Percentiles rank a stretch among this genome's conserved stretches.
Conservation (phyloP, 2,888 invertebrate genomes). For the Drosophila barbarae region DNA sequence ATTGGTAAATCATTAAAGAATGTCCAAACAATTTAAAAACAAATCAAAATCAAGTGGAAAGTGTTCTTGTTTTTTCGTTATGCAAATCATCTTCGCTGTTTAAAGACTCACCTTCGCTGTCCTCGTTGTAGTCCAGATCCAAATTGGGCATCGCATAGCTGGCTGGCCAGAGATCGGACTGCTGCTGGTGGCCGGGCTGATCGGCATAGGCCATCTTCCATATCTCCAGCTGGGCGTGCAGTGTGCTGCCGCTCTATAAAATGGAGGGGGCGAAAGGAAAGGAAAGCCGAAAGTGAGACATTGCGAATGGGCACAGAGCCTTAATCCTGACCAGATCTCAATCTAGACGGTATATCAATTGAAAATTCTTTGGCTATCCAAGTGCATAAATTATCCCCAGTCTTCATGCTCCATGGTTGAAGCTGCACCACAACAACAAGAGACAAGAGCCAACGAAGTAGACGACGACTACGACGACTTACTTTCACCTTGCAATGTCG, state of each 20-base stretch:
- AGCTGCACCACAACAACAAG: constrained; percentile 23
- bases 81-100: constrained; percentile 1
- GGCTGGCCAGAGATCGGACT: constrained; percentile 58
- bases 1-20: no score
- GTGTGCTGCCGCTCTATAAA: constrained; percentile 87
- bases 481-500: constrained; percentile 80
- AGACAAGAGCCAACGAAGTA: constrained; percentile 22
- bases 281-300: constrained; percentile 45
- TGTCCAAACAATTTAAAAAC: background rate
- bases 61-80: background rate
- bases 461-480: constrained; percentile 62
- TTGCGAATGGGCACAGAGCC: constrained; percentile 37
- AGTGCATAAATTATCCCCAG: constrained; percentile 56
- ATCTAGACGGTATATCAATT: constrained; percentile 68
- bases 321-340: constrained; percentile 68
- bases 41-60: background rate
- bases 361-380: constrained; percentile 63
- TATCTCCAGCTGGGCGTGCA: constrained; percentile 93
- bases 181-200: constrained; percentile 56
- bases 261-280: constrained; percentile 53
- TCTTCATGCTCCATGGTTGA: constrained; percentile 11
- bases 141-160: constrained; percentile 61
- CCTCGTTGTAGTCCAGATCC: constrained; percentile 65
- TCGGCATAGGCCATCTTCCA: constrained; percentile 91
- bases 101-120: constrained; percentile 74